Evolutionary conservation across 2,113 vertebrate genomes (phyloP).

Genomic region (Clinocottus analis): DNA sequence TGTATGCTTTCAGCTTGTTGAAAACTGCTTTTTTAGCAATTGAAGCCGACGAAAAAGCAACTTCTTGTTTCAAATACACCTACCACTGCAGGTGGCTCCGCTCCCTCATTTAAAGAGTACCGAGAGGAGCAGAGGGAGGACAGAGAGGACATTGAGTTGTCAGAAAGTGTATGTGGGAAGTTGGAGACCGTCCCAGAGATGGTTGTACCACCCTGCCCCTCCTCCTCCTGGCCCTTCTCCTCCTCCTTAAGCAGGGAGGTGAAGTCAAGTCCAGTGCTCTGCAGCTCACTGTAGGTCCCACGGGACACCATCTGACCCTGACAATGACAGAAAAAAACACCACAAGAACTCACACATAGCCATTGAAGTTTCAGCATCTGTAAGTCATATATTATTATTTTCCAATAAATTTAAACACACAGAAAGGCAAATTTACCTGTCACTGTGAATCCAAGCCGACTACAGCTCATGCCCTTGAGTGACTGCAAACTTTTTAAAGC

Average conservation of each 20-base stretch:
- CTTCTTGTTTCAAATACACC: constrained; percentile 7
- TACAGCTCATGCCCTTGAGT: no score
- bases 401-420: no score
- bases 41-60: not conserved
- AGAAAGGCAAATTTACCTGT: no score
- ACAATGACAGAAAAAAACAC: not conserved
- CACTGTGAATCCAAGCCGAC: no score
- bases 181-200: constrained; percentile 40
- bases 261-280: constrained; percentile 91
- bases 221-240: constrained; percentile 81
- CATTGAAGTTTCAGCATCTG: not conserved
- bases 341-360: not conserved
- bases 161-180: constrained; percentile 83
- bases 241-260: constrained; percentile 91
- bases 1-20: not conserved
- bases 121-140: constrained; percentile 89
- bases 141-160: constrained; percentile 87
- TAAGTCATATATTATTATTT: not conserved
- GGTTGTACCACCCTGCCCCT: constrained; percentile 31
- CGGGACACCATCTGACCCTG: constrained; percentile 90
- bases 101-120: constrained; percentile 87
- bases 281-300: constrained; percentile 90
- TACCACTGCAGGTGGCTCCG: constrained; percentile 81
- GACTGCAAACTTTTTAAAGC: no score
- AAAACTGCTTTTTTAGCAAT: not conserved